Conservation (phyloP, 92 coral and sea anemone species). For the Metridium senile region DNA sequence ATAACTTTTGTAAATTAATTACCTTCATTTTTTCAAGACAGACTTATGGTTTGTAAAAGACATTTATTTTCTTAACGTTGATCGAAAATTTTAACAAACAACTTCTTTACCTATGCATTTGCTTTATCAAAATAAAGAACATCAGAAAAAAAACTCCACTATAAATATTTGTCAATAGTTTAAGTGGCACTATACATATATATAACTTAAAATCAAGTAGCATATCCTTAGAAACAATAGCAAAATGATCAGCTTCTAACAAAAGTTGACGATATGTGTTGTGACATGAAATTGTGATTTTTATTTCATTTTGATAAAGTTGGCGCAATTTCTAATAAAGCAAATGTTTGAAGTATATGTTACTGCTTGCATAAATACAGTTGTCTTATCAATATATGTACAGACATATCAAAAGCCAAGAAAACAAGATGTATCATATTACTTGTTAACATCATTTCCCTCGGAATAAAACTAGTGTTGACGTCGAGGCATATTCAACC, state of each 20-base stretch:
- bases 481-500: too few species aligned
- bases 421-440: neutral
- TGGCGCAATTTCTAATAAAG: neutral
- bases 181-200: neutral
- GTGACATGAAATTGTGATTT: too few species aligned
- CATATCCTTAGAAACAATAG: neutral
- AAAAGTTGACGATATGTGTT: too few species aligned
- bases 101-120: slow-evolving; percentile 35
- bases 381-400: neutral
- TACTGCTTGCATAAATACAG: neutral
- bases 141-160: slow-evolving; percentile 4
- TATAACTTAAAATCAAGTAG: neutral
- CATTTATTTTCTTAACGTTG: slow-evolving; percentile 37
- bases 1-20: slow-evolving; percentile 37
- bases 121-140: slow-evolving; percentile 26
- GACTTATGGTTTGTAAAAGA: slow-evolving; percentile 34
- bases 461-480: too few species aligned
- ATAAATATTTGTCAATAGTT: slow-evolving; percentile 1
- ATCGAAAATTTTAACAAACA: slow-evolving; percentile 19
- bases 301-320: neutral
- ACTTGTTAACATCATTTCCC: too few species aligned
- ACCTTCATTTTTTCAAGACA: slow-evolving; percentile 35
- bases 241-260: neutral
- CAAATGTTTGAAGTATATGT: neutral
- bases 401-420: neutral